Percentiles rank a stretch among this genome's conserved stretches.
Conservation (phyloP, 2,113 vertebrate species). For the Eudyptes chrysolophus region DNA sequence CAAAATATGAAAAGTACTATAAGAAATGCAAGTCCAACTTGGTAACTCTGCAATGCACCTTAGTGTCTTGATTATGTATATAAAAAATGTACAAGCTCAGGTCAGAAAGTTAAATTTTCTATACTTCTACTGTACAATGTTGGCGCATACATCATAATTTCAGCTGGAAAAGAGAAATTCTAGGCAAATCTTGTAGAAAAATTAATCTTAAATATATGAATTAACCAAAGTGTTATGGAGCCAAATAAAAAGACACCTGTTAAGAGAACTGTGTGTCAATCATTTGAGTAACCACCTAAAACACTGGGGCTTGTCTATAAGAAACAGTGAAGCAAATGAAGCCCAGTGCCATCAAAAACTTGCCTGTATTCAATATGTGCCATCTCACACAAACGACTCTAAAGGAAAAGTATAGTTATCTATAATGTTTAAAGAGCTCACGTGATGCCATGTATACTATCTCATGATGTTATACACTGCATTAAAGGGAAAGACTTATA, state of each 20-base stretch:
- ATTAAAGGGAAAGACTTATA: background rate
- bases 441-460: background rate
- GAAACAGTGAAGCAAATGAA: background rate
- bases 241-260: background rate
- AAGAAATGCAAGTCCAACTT: background rate
- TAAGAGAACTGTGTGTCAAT: background rate
- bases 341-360: background rate
- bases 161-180: background rate
- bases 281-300: background rate
- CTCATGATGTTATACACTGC: background rate
- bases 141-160: background rate
- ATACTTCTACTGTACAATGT: background rate
- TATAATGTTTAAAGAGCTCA: background rate
- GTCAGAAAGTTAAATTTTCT: background rate
- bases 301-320: background rate
- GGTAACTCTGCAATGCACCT: background rate
- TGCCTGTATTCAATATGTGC: accelerated
- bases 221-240: background rate
- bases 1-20: background rate
- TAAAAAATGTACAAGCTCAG: background rate
- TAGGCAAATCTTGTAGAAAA: background rate
- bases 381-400: background rate
- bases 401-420: background rate
- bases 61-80: background rate
- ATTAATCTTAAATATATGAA: background rate